These are phyloP conservation scores for Calephelis nemesis DNA, from an alignment of 1,140 invertebrate genomes.

Conservation along the genomic window DNA sequence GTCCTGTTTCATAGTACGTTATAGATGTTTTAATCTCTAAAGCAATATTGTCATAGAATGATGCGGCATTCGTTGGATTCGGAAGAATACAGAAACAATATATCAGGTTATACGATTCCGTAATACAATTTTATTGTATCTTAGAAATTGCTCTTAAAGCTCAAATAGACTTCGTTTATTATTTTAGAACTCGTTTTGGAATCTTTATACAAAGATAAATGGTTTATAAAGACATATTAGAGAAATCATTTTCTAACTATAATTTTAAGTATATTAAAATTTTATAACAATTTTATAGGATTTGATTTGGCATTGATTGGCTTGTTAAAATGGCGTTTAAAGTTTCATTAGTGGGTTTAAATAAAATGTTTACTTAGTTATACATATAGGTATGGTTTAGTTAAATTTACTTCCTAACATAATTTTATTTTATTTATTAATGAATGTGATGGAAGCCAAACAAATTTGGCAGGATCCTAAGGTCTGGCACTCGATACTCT, in stretches of 20 bases:
- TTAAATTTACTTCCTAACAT: no score
- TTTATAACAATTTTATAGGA: no score
- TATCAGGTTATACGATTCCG: slow-evolving; percentile 16
- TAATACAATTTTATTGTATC: slow-evolving; percentile 16
- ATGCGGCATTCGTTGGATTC: slow-evolving; percentile 29
- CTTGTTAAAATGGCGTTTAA: no score
- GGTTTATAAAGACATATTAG: background rate
- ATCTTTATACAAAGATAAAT: slow-evolving; percentile 5
- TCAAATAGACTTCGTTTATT: slow-evolving; percentile 3
- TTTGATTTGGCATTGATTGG: no score
- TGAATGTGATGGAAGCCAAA: slow-evolving; percentile 51
- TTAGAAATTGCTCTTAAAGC: slow-evolving; percentile 15
- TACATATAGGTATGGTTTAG: no score
- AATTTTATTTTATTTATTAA: no score
- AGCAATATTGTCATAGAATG: slow-evolving; percentile 42
- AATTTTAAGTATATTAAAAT: no score
- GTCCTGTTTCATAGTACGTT: slow-evolving; percentile 55
- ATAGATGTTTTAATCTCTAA: slow-evolving; percentile 64
- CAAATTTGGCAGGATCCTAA: slow-evolving; percentile 47
- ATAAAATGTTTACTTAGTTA: no score
- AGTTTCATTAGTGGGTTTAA: no score
- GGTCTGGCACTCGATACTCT: background rate
- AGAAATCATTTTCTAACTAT: no score
- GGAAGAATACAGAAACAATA: slow-evolving; percentile 15
- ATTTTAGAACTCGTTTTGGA: background rate